These are phyloP conservation scores for Megalopta genalis DNA, from an alignment of 1,140 invertebrate genomes.

Conservation along the genomic window DNA sequence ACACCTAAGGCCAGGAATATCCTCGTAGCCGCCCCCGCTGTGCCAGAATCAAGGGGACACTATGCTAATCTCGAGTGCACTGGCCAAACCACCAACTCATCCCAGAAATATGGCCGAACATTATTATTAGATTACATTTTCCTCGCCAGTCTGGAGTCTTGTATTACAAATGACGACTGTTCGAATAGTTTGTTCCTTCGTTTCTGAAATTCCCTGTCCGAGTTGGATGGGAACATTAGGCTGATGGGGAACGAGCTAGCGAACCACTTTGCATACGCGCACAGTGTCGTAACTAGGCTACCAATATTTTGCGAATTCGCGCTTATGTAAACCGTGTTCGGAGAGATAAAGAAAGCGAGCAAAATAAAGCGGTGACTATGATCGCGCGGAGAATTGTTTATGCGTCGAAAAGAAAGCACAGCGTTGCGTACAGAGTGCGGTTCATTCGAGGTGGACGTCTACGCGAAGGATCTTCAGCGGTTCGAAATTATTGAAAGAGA, in stretches of 20 bases:
- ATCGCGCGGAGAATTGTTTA: too few species aligned
- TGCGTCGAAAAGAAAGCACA: too few species aligned
- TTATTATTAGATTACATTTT: slow-evolving; percentile 72
- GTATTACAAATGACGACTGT: slow-evolving; percentile 7
- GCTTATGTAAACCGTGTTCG: too few species aligned
- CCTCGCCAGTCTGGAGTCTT: slow-evolving; percentile 37
- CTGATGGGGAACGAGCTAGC: not conserved
- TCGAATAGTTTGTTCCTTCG: slow-evolving; percentile 1
- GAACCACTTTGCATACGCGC: not conserved
- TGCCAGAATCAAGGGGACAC: slow-evolving; percentile 58
- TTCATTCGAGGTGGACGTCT: too few species aligned
- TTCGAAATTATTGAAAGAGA: too few species aligned
- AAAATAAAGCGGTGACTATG: too few species aligned
- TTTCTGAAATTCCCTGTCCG: not conserved
- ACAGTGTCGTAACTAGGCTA: too few species aligned
- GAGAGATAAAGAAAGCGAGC: too few species aligned
- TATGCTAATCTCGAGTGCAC: slow-evolving; percentile 57
- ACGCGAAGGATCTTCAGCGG: too few species aligned
- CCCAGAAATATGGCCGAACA: slow-evolving; percentile 68
- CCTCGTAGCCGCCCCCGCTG: slow-evolving; percentile 52
- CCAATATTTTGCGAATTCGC: too few species aligned
- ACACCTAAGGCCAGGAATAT: slow-evolving; percentile 64
- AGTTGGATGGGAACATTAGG: not conserved
- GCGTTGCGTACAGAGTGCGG: too few species aligned
- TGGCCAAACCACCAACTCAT: slow-evolving; percentile 60